A percentile compares a stretch with the other conserved stretches of the same genome.
These are phyloP conservation scores for Hippocampus guttulatus DNA, from an alignment of 2,113 vertebrate species.

Conservation along the genomic window DNA sequence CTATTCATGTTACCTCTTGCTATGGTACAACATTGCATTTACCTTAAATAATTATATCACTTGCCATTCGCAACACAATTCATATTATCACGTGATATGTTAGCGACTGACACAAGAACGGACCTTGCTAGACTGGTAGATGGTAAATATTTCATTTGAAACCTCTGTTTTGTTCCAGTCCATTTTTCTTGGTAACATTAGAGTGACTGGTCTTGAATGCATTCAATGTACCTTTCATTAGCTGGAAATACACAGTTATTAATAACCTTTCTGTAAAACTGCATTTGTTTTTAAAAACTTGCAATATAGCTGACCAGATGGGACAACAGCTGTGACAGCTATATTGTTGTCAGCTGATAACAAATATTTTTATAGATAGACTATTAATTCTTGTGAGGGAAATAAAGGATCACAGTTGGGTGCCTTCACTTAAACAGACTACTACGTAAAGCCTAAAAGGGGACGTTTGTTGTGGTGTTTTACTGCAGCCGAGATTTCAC, in stretches of 20 bases:
- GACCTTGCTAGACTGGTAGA: conserved; percentile 4
- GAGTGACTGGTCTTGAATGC: not conserved
- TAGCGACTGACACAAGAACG: conserved; percentile 8
- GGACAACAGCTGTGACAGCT: conserved; percentile 9
- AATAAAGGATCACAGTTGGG: conserved; percentile 9
- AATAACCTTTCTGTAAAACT: conserved; percentile 29
- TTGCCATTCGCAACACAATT: conserved; percentile 3
- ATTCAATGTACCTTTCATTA: conserved; percentile 6
- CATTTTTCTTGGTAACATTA: not conserved
- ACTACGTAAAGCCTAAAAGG: conserved; percentile 21
- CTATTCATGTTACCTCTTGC: not conserved
- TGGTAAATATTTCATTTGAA: conserved; percentile 28
- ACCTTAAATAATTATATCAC: not conserved
- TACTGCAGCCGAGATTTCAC: conserved; percentile 50
- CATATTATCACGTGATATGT: conserved; percentile 22
- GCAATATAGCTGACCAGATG: conserved; percentile 8
- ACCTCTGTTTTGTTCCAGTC: conserved; percentile 12
- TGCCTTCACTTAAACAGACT: conserved; percentile 22
- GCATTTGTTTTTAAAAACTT: conserved; percentile 1
- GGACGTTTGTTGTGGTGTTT: conserved; percentile 54
- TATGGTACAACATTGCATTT: not conserved
- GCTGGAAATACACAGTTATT: not conserved
- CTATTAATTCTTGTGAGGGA: not conserved
- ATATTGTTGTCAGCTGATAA: conserved; percentile 22
- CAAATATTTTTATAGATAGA: not conserved